phyloP scores from a whole-genome alignment of 2,797 vertebrate genomes.

The Protonibea diacanthus region DNA sequence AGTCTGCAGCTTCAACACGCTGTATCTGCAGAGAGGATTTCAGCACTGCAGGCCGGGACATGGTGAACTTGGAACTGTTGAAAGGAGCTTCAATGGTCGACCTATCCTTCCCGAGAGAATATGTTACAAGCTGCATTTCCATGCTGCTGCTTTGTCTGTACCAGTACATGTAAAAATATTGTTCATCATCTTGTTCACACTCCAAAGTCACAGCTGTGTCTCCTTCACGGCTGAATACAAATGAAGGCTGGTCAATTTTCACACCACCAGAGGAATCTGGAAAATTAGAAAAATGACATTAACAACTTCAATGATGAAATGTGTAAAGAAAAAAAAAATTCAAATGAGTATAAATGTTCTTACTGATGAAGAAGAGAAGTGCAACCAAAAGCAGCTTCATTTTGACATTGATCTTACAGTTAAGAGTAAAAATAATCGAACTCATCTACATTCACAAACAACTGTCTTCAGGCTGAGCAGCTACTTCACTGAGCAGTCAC shows the following conservation, averaged over 20 bases:
- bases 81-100: constrained; percentile 36
- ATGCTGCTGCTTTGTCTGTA: constrained; percentile 57
- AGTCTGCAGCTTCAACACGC: constrained; percentile 34
- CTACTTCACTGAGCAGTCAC: not conserved
- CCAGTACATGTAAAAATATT: constrained; percentile 70
- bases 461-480: not conserved
- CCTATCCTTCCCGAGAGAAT: not conserved
- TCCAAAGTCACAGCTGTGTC: constrained; percentile 13
- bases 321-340: not conserved
- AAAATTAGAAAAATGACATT: not conserved
- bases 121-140: constrained; percentile 49
- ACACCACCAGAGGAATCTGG: constrained; percentile 40
- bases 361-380: constrained; percentile 45
- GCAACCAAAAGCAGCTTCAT: constrained; percentile 3
- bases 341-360: not conserved
- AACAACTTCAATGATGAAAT: not conserved
- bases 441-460: not conserved
- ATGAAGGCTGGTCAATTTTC: constrained; percentile 47
- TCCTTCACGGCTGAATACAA: not conserved
- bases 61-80: constrained; percentile 33
- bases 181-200: constrained; percentile 62
- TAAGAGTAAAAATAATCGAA: not conserved
- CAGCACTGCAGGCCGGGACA: constrained; percentile 33
- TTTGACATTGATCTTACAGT: not conserved
- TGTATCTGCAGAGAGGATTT: constrained; percentile 45